Evolutionary conservation across 2,113 vertebrate species (phyloP), one percentile per base, ranked within the genome.

Genomic region (Electrona antarctica): DNA sequence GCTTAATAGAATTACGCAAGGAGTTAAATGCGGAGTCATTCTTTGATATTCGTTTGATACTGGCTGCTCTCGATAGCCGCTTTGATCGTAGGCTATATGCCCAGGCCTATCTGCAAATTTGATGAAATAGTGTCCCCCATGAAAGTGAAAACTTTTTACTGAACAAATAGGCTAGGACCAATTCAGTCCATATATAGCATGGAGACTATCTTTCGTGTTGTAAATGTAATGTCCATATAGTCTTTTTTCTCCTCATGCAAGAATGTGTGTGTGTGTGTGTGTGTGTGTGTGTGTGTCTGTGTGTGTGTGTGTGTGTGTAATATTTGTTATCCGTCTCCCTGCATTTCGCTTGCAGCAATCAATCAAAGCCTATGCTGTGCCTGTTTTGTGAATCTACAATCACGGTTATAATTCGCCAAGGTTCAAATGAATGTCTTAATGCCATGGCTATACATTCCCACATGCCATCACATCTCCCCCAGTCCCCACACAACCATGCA

Each of bases 41-140:
- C 89, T 91, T 91, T 87, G 83, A 91, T 88, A 88, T 88, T 77
- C 12, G 71, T 89, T 89, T 89, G 86, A 89, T 87, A n/a, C 10
- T 9, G 8, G 9, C 56, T 83, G 46, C 63, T 77, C 76, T 58
- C 59, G 45, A 60, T 8, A 69, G 15, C 61, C 74, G 29, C 69
- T 87, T 89, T 90, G 73, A 89, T 80, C 73, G 58, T 62, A n/a
- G 7, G 21, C 21, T 21, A 21, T 21, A 21, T 21, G 21, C 21
- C 21, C 21, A 21, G 21, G 82, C 79, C 69, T 55, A 60, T 58
- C 10, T 63, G 45, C 61, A 77, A 76, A 84, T 49, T 0, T 60
- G 60, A 86, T 51, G 57, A 51, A 41, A 46, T 14, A 11, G 51
- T 86, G 82, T 83, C 76, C 78, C 67, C 73, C 47, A 11, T 15